Conservation (phyloP, 2,888 invertebrate species). For the Drosophila infuscata region DNA sequence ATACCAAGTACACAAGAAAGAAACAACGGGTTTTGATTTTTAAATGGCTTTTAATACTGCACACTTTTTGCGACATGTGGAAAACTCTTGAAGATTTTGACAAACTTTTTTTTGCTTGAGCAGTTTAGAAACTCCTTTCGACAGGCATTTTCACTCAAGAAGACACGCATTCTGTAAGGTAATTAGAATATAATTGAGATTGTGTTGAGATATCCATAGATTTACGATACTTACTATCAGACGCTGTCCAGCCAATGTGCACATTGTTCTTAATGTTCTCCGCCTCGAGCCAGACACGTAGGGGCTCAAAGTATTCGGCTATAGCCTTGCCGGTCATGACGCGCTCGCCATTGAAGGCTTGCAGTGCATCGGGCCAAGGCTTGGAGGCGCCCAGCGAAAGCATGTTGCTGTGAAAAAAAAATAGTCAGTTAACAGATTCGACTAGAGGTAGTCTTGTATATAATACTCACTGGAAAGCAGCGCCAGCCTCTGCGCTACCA, state of each 20-base stretch:
- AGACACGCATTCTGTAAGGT: constrained; percentile 63
- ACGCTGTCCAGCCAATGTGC: constrained; percentile 87
- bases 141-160: constrained; percentile 21
- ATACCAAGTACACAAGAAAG: neutral
- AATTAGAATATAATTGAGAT: neutral
- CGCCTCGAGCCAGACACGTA: constrained; percentile 90
- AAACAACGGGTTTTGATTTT: constrained; percentile 33
- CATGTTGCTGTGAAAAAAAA: constrained; percentile 87
- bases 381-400: constrained; percentile 90
- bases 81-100: constrained; percentile 14
- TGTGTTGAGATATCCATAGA: neutral
- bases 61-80: constrained; percentile 16
- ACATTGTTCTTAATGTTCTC: constrained; percentile 90
- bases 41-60: constrained; percentile 50
- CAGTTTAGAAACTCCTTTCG: constrained; percentile 16
- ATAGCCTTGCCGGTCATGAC: constrained; percentile 91
- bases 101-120: constrained; percentile 28
- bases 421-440: neutral
- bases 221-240: constrained; percentile 77
- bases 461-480: constrained; percentile 87
- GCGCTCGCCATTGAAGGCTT: constrained; percentile 91
- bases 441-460: accelerated
- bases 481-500: constrained; percentile 91
- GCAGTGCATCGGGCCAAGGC: constrained; percentile 95
- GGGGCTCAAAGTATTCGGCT: constrained; percentile 92